Evolutionary conservation across 1,140 invertebrate species (phyloP).

Genomic region (Drosophila teissieri): DNA sequence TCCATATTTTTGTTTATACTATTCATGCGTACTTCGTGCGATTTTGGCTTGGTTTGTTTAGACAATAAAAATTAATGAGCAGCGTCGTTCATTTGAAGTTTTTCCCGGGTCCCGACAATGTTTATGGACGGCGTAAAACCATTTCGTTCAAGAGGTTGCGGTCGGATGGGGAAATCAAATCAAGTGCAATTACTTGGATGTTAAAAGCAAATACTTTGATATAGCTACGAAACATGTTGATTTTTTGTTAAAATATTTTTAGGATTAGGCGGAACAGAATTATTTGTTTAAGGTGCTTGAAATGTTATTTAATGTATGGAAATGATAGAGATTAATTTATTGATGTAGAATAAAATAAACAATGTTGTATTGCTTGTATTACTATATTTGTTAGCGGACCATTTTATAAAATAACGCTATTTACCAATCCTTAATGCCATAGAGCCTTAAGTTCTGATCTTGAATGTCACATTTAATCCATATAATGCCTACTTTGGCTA

Average conservation of each 20-base stretch:
- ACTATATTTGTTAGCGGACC: too few species aligned
- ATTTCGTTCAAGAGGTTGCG: slow-evolving; percentile 17
- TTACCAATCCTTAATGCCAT: not conserved
- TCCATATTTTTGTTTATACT: slow-evolving; percentile 33
- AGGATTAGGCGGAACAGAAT: too few species aligned
- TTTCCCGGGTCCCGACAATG: slow-evolving; percentile 18
- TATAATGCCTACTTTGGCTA: slow-evolving; percentile 1
- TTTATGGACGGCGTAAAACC: slow-evolving; percentile 29
- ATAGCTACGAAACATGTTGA: not conserved
- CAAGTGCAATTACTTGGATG: slow-evolving; percentile 22
- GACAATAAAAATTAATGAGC: slow-evolving; percentile 53
- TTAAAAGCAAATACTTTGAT: slow-evolving; percentile 3
- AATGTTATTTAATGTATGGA: too few species aligned
- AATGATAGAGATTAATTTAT: not conserved
- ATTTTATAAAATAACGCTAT: not conserved
- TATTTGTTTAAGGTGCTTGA: too few species aligned
- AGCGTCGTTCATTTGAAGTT: slow-evolving; percentile 52
- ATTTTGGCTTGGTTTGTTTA: slow-evolving; percentile 44
- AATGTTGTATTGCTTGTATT: too few species aligned
- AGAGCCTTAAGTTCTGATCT: not conserved
- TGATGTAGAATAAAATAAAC: not conserved
- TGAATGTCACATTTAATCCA: not conserved
- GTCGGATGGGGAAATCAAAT: slow-evolving; percentile 7
- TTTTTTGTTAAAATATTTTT: slow-evolving; percentile 4
- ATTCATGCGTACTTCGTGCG: slow-evolving; percentile 37